Base-by-base conservation (phyloP, 1,140 invertebrate genomes). In the Thaumetopoea pityocampa region DNA sequence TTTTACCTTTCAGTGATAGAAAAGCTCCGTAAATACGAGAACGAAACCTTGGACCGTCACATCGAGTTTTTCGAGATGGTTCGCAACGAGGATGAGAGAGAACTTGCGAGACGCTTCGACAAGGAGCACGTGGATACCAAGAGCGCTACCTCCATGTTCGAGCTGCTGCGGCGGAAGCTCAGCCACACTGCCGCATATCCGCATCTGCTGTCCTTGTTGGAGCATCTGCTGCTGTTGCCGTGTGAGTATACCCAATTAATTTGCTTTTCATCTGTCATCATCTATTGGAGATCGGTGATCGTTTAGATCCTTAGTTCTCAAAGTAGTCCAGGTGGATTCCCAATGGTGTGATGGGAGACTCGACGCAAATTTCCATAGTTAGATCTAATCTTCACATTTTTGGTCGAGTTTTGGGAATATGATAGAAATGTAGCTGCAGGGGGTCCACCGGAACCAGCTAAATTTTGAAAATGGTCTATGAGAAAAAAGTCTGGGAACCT, bases 21-120 rank as follows among this genome's bases (percentile, higher is more conserved):
- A 52, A 98, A 99, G 79, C 86, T 98, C 17, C 85, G 96, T 41
- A 90, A 90, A 49, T 95, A 97, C 74, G 96, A 98, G 66, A 98
- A 98, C 84, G 94, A 97, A 62, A 98, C 94, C 0, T 85, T 99
- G 14, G 94, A 98, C 68, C 92, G 95, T 82, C 92, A 93, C 87
- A 88, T 93, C 67, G 97, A 99, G 76, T 98, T 99, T 78, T 99
- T 99, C 86, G 98, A 99, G 82, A 98, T 99, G 95, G 95, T 99
- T 9, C 89, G 97, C 35, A 94, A 93, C 65, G 97, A 99, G 85
- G 98, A 99, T 77, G 97, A 99, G 78, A 94, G 95, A 56, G 96
- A 98, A 82, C 82, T 98, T 24, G 93, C 95, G 0, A 89, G 95
- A 33, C 92, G 95, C 65, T 98, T 96, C 85, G 94, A 97, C 60